Percentiles rank a stretch among this genome's conserved stretches.
phyloP scores from a whole-genome alignment of 2,797 vertebrate genomes.

The Gorsachius magnificus region DNA sequence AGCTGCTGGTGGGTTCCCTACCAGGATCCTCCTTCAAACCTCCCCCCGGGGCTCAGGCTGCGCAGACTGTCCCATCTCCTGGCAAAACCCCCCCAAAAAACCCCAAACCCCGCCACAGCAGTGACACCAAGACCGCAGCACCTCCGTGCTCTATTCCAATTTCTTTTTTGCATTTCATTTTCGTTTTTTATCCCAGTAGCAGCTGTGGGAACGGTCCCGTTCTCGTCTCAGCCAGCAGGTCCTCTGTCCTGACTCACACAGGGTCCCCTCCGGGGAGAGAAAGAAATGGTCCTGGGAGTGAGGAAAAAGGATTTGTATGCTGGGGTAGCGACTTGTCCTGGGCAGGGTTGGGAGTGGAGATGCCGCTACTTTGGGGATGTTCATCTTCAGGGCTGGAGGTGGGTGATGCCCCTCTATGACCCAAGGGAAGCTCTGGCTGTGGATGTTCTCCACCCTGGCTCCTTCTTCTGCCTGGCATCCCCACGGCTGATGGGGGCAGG shows the following conservation, averaged over 20 bases:
- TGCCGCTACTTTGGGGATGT: background rate
- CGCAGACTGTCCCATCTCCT: background rate
- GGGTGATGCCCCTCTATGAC: fast-evolving
- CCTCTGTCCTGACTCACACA: background rate
- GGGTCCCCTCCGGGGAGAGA: background rate
- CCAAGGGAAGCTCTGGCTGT: background rate
- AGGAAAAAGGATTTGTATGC: background rate
- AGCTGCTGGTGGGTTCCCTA: background rate
- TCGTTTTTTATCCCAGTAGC: background rate
- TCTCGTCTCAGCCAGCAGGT: background rate
- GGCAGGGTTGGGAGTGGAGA: background rate
- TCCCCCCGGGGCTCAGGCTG: background rate
- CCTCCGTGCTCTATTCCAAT: background rate
- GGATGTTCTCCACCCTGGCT: background rate
- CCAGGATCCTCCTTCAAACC: background rate
- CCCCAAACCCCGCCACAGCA: background rate
- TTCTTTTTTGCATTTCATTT: too few relatives aligned
- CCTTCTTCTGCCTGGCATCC: background rate
- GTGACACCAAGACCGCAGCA: background rate
- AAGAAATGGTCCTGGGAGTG: background rate
- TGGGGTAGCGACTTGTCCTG: background rate
- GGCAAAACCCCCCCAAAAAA: background rate
- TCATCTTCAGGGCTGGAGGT: background rate
- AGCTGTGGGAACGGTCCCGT: background rate
- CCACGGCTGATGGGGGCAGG: background rate